Base-by-base conservation (phyloP, 2,113 vertebrate genomes). In the Bujurquina vittata region DNA sequence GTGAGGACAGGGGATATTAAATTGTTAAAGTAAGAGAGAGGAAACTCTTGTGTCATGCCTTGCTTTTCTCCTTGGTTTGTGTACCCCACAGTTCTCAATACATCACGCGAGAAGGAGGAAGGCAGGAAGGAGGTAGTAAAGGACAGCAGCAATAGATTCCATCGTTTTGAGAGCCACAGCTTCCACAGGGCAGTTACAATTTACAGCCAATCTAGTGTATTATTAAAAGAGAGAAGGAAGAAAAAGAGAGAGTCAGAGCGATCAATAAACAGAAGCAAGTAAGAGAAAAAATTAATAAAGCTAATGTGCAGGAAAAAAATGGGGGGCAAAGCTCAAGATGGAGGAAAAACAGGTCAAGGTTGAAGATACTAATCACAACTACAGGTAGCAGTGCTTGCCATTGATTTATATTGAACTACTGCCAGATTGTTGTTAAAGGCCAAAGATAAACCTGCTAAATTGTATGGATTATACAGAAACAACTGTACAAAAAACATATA, bases 41-140 rank as follows among this genome's bases (percentile, higher is more conserved):
- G 33, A 75, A 20, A 72, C 20, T 33, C 5, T 33, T 33, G 75
- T 33, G 20, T 57, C 1, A 18, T 49, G n/a, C 57, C 22, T 29
- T 17, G 35, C 2, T 11, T 4, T 3, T 10, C 4, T 33, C 22
- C 57, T 80, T 29, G 40, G 69, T 22, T 57, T 14, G 10, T 15
- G 26, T 10, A 83, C 75, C 79, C 80, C 77, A 55, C 75, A 78
- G 80, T 81, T 77, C 83, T 84, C 76, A 86, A 91, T 88, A 85
- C 83, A 77, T 77, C 29, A 80, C 78, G 10, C 29, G 69, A 62
- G 46, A 29, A 73, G 57, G 65, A 40, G 31, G 43, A 62, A 22
- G 33, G 26, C 56, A 33, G 54, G 72, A 35, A 33, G 37, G 60
- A 57, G 17, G 46, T 22, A n/a, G 8, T 5, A 54, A 46, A 17